Evolutionary conservation across 2,797 vertebrate genomes (phyloP).

Genomic region (Zenarchopterus dispar): DNA sequence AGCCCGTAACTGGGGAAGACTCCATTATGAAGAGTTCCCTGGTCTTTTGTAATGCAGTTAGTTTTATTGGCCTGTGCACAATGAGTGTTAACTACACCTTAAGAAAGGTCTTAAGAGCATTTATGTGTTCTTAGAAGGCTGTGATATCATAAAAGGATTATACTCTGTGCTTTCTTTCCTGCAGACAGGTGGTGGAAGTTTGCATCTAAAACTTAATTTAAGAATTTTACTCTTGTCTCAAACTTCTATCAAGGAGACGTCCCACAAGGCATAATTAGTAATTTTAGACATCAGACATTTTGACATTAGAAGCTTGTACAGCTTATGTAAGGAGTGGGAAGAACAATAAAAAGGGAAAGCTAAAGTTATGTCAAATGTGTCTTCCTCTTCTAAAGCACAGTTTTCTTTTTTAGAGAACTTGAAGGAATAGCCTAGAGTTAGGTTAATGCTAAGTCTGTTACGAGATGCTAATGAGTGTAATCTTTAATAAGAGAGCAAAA

Average conservation of each 20-base stretch:
- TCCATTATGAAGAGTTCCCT: not conserved
- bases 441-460: too few relatives aligned
- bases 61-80: constrained; percentile 48
- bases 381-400: too few relatives aligned
- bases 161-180: constrained; percentile 27
- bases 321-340: not conserved
- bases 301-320: not conserved
- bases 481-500: too few relatives aligned
- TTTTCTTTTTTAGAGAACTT: too few relatives aligned
- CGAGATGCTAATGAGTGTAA: too few relatives aligned
- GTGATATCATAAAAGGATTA: constrained; percentile 47
- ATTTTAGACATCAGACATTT: constrained; percentile 1
- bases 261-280: constrained; percentile 7
- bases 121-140: constrained; percentile 49
- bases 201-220: constrained; percentile 58
- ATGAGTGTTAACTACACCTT: constrained; percentile 55
- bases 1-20: constrained; percentile 2
- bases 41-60: constrained; percentile 65
- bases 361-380: too few relatives aligned
- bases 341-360: not conserved
- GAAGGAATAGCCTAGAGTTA: too few relatives aligned
- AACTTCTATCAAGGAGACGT: constrained; percentile 19
- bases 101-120: constrained; percentile 66
- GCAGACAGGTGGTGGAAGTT: constrained; percentile 36
- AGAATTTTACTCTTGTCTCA: constrained; percentile 29